Evolutionary conservation across 2,113 vertebrate genomes (phyloP).

Genomic region (Agapornis roseicollis): DNA sequence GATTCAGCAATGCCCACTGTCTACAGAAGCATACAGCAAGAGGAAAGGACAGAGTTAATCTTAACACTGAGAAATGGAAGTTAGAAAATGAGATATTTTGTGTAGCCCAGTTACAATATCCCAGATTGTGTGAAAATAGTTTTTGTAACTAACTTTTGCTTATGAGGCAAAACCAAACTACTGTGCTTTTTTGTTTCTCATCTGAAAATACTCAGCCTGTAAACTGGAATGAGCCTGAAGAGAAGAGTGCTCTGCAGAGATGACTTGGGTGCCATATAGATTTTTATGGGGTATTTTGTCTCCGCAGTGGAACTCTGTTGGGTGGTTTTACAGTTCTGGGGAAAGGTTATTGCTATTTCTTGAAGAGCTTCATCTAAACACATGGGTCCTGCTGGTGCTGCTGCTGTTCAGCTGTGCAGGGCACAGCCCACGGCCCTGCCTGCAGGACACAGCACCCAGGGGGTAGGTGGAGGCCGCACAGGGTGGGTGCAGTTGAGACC

Average conservation of each 20-base stretch:
- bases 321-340: not conserved
- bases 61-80: not conserved
- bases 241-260: not conserved
- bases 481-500: not conserved
- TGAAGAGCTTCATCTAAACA: not conserved
- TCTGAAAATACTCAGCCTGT: not conserved
- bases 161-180: slow-evolving; percentile 35
- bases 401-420: not conserved
- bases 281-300: not conserved
- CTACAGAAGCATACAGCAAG: not conserved
- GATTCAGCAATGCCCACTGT: not conserved
- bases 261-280: not conserved
- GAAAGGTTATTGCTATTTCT: not conserved
- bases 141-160: slow-evolving; percentile 37
- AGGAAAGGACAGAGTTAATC: not conserved
- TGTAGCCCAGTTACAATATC: not conserved
- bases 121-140: slow-evolving; percentile 28
- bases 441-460: fast-evolving
- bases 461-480: fast-evolving
- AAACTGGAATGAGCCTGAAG: not conserved
- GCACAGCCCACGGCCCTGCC: not conserved
- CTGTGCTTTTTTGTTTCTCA: not conserved
- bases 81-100: not conserved
- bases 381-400: not conserved
- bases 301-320: not conserved